Percentiles rank a stretch among this genome's conserved stretches.
Evolutionary conservation across 2,888 invertebrate species (phyloP).

Genomic region (Cremastinae sp.): DNA sequence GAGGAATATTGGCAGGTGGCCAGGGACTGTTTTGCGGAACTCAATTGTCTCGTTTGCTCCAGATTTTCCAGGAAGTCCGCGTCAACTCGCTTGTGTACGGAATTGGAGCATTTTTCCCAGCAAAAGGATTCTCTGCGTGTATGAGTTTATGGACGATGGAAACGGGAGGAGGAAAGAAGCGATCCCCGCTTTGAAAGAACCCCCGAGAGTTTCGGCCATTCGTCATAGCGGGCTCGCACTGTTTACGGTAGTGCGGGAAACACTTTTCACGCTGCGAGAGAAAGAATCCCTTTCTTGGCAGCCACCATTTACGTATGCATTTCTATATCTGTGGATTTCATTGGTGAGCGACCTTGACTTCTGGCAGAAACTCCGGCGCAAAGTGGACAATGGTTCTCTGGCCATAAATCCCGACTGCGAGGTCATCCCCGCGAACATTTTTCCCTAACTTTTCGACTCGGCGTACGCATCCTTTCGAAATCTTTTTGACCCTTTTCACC

Average conservation of each 20-base stretch:
- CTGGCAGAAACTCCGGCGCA: constrained; percentile 63
- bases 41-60: constrained; percentile 43
- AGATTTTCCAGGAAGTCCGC: constrained; percentile 43
- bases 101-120: constrained; percentile 27
- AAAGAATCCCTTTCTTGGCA: constrained; percentile 70
- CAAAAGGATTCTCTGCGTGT: constrained; percentile 41
- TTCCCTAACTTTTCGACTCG: constrained; percentile 29
- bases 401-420: constrained; percentile 75
- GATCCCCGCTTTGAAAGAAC: constrained; percentile 40
- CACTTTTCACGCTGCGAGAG: constrained; percentile 72
- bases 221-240: constrained; percentile 67
- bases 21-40: constrained; percentile 43
- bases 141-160: background rate
- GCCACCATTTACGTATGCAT: constrained; percentile 43
- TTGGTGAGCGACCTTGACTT: constrained; percentile 73
- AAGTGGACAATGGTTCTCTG: constrained; percentile 70
- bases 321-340: constrained; percentile 9
- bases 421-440: constrained; percentile 71
- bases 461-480: constrained; percentile 12
- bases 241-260: constrained; percentile 74
- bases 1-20: constrained; percentile 47
- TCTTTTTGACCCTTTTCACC: constrained; percentile 39
- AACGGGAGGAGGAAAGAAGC: constrained; percentile 2
- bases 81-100: background rate
- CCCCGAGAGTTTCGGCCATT: constrained; percentile 55